Evolutionary conservation across 2,113 vertebrate genomes (phyloP), one percentile per base, ranked within the genome.

Genomic region (Myiozetetes cayanensis): DNA sequence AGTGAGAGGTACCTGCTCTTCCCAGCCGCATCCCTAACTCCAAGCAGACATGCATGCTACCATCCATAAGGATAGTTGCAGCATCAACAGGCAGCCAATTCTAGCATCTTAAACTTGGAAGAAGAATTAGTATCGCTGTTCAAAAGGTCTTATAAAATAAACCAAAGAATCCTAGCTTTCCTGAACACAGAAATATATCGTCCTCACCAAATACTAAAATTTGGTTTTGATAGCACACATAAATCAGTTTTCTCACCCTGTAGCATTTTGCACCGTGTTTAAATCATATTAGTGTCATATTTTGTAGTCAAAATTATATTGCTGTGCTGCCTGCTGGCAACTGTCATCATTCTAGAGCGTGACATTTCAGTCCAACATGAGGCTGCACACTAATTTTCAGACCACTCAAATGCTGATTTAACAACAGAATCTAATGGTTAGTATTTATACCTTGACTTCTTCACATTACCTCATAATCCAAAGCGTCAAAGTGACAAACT

Each of bases 281-380:
- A 91, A 90, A 95, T 75, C 9, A 7, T 44, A 68, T 91, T 73
- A 83, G 52, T 90, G 85, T 85, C 85, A 81, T 59, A 85, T 75
- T 94, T 89, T 94, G 67, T 84, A 83, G 77, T 73, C 91, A 90
- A 74, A 95, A 88, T 78, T 5, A 1, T 37, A 90, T 63, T 89
- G 85, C 72, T 77, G 50, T 79, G 81, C 74, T 79, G 87, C 76
- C 79, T 94, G 61, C 79, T 93, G 72, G 86, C 82, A 91, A 71
- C 43, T 73, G 75, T 82, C 72, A 82, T 96, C 80, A 87, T 63
- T 95, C 35, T 49, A 59, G 7, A 80, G 68, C 0, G 1, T 91
- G 91, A 87, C 79, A 89, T 77, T 92, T 87, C 78, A 90, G 71
- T 46, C 66, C 56, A 63, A 47, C 59, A 87, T 35, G 35, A 92